Conservation (phyloP, 2,797 vertebrate genomes). For the Sebastes alutus region DNA sequence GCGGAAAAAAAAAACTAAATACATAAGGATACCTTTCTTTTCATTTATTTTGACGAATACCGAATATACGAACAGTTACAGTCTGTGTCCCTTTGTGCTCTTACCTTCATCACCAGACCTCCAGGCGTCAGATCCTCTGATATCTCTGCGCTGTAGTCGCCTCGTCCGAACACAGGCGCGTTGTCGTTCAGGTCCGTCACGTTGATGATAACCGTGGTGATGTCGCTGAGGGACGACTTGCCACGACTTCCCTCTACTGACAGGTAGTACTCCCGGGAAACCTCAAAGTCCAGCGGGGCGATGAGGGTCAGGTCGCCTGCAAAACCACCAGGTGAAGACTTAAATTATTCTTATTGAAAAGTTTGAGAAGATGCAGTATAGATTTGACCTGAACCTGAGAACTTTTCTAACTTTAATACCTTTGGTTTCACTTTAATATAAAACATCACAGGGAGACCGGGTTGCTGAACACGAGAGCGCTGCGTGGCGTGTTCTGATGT, state of each 20-base stretch:
- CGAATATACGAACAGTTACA: accelerated
- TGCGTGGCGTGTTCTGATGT: neutral
- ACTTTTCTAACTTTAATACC: neutral
- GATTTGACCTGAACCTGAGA: neutral
- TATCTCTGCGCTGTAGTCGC: conserved; percentile 83
- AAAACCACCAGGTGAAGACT: neutral
- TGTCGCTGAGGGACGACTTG: conserved; percentile 87
- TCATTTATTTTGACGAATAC: neutral
- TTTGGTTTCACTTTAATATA: neutral
- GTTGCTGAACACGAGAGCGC: neutral
- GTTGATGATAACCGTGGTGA: conserved; percentile 90
- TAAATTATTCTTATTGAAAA: neutral
- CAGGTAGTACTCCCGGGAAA: conserved; percentile 86
- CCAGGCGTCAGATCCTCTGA: conserved; percentile 87
- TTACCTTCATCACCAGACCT: conserved; percentile 87
- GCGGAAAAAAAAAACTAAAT: accelerated
- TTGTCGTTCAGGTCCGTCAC: conserved; percentile 95
- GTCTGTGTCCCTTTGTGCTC: neutral
- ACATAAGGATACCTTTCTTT: neutral
- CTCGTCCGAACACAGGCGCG: conserved; percentile 84
- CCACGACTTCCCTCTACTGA: conserved; percentile 91
- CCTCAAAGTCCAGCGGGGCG: conserved; percentile 91
- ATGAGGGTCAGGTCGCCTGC: conserved; percentile 81
- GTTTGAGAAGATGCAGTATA: neutral
- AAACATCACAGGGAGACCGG: neutral